Evolutionary conservation across 2,113 vertebrate genomes (phyloP).

Genomic region (Paramormyrops kingsleyae): DNA sequence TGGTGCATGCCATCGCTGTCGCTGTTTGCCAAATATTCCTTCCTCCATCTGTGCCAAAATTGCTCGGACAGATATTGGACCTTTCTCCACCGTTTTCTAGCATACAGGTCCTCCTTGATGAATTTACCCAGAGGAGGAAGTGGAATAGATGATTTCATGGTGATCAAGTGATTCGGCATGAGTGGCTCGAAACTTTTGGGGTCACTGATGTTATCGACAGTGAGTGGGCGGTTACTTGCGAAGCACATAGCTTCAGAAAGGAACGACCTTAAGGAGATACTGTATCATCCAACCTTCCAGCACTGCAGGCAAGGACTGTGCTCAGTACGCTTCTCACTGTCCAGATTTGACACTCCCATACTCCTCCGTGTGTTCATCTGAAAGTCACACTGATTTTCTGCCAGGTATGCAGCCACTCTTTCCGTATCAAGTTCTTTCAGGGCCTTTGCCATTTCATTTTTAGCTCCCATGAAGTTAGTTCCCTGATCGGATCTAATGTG

Average conservation of each 20-base stretch:
- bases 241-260: neutral
- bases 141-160: no score
- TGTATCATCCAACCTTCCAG: neutral
- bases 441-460: neutral
- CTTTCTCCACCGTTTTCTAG: no score
- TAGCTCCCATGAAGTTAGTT: neutral
- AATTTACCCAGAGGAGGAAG: no score
- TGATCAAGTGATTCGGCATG: neutral
- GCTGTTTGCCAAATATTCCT: no score
- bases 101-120: no score
- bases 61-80: no score
- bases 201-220: neutral
- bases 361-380: slow-evolving; percentile 12
- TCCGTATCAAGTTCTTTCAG: neutral
- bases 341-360: slow-evolving; percentile 2
- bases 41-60: no score
- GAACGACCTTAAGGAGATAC: neutral
- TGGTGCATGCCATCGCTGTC: no score
- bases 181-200: neutral
- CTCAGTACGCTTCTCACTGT: neutral
- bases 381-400: slow-evolving; percentile 24
- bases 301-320: neutral
- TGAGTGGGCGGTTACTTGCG: neutral
- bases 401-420: neutral
- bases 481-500: neutral